Evolutionary conservation across 2,888 invertebrate species (phyloP), one percentile per base, ranked within the genome.

Genomic region (Thalpophila matura): DNA sequence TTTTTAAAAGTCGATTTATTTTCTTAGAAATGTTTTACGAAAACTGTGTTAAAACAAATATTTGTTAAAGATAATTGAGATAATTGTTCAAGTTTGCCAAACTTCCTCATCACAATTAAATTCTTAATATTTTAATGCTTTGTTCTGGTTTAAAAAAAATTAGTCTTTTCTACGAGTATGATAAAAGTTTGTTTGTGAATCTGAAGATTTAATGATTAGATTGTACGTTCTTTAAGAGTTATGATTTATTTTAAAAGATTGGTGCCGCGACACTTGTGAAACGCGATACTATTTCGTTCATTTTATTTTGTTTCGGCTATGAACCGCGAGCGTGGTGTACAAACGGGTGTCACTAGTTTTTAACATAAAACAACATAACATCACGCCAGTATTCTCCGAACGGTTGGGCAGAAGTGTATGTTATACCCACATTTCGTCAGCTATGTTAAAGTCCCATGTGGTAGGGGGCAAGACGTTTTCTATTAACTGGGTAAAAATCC

Each of bases 21-120:
- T 50, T 37, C 18, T 9, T 26, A 7, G 37, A 72, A 72, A 58
- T 49, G 27, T 58, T 65, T 40, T 27, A 14, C n/a, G 29, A 14
- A 55, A 18, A 43, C 54, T 27, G 12, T 51, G 49, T 43, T 35
- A 16, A 24, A 47, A 49, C 24, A 35, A 67, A 43, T 43, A 24
- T 50, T 70, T 46, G 47, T n/a, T n/a, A n/a, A n/a, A 29, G 33
- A 57, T 46, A 9, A 54, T 46, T 50, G 49, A n/a, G n/a, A n/a
- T 29, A 16, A 67, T 53, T 55, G 42, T 27, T 16, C 29, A 31
- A 68, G 42, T 68, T 62, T n/a, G 10, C 5, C 37, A 24, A 74
- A 68, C 31, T 74, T 55, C 20, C 29, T 38, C 12, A 29, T 56
- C 22, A 22, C 35, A 69, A 56, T 55, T 43, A 43, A 38, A 37